Evolutionary conservation across 2,797 vertebrate genomes (phyloP).

Genomic region (Merluccius polli): DNA sequence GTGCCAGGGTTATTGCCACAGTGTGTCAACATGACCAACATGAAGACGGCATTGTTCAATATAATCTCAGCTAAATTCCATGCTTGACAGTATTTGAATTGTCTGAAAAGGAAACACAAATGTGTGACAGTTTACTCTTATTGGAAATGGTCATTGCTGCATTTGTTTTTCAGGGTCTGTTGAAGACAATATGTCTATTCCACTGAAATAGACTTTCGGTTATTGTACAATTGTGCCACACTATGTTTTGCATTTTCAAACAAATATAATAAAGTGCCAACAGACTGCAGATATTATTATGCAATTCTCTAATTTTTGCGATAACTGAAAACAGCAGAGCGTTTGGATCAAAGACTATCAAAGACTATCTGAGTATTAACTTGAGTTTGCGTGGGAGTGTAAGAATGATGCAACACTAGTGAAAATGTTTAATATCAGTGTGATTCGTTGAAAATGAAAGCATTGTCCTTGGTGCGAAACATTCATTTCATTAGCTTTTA

Average conservation of each 20-base stretch:
- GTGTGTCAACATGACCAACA: conserved; percentile 39
- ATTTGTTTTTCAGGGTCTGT: background rate
- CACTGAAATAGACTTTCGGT: background rate
- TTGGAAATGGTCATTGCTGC: background rate
- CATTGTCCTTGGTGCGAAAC: background rate
- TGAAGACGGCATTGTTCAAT: conserved; percentile 28
- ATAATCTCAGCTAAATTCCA: conserved; percentile 21
- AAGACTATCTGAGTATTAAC: background rate
- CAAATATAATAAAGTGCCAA: conserved; percentile 59
- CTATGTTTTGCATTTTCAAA: background rate
- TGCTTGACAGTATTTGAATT: background rate
- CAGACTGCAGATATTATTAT: conserved; percentile 24
- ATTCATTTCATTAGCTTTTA: background rate
- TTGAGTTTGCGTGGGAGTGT: background rate
- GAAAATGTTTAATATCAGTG: background rate
- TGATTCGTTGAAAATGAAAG: background rate
- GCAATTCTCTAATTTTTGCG: conserved; percentile 35
- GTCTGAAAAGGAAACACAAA: background rate
- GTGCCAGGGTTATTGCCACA: conserved; percentile 49
- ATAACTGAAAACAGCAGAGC: conserved; percentile 30
- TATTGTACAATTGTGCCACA: conserved; percentile 8
- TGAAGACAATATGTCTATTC: background rate
- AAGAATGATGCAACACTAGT: background rate
- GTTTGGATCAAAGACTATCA: conserved; percentile 43
- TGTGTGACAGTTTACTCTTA: background rate